Base-by-base conservation (phyloP, 2,113 vertebrate genomes). In the Tachycineta bicolor region DNA sequence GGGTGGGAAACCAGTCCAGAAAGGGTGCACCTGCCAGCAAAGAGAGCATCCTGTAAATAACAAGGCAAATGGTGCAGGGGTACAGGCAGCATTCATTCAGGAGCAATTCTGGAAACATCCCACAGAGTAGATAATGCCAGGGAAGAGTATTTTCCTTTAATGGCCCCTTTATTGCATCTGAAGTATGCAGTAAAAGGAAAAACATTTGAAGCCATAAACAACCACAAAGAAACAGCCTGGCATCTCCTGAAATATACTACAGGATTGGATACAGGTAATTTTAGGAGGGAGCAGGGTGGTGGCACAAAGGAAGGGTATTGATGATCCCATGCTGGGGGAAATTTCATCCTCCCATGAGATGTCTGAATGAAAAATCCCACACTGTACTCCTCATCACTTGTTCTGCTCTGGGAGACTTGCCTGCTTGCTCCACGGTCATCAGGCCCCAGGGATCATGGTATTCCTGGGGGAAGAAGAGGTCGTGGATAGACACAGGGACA, bases 111-210 rank as follows among this genome's bases (percentile, higher is more conserved):
- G 52, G 74, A 85, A 93, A 71, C 23, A 71, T 43, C 75, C 56
- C 31, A 25, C 25, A 43, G 77, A 81, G 34, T 2, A 71, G 62
- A 47, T 41, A 41, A 41, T 75, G 33, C 53, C 53, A 76, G 49
- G 26, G 50, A 79, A 92, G 39, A 78, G 5, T 21, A 37, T 59
- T 93, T 94, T 67, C 58, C 41, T 91, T 79, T 90, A 94, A 85
- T 31, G n/a, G 49, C 7, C 16, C 74, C 78, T 87, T 87, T 81
- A 87, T 52, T 89, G 70, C 62, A 50, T 68, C 74, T 85, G 65
- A 93, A 94, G 50, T 70, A 65, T 23, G 74, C 81, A 94, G 55
- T 93, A 84, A 95, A 93, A 78, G 7, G 11, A 82, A 71, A 91
- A 89, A 70, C 23, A 60, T 77, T 46, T 52, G 39, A 95, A 89